Evolutionary conservation across 1,140 invertebrate species (phyloP).

Genomic region (Drosophila kikkawai): DNA sequence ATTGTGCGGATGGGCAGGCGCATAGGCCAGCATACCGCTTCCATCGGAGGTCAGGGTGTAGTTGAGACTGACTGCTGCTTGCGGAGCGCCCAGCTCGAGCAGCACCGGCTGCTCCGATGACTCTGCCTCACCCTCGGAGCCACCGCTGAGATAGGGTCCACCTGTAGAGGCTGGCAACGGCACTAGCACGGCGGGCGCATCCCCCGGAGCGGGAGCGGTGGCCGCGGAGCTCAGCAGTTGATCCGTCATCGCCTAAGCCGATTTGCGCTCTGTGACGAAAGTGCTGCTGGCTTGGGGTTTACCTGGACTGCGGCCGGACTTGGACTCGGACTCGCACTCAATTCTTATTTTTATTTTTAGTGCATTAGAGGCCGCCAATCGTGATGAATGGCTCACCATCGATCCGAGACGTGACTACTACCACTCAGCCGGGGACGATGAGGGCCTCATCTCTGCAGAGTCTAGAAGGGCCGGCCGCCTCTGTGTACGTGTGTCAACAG

Average conservation of each 20-base stretch:
- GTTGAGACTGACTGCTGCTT: slow-evolving; percentile 43
- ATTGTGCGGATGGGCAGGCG: slow-evolving; percentile 20
- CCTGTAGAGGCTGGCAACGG: slow-evolving; percentile 55
- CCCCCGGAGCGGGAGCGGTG: slow-evolving; percentile 44
- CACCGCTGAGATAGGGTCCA: slow-evolving; percentile 56
- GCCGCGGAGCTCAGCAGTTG: slow-evolving; percentile 65
- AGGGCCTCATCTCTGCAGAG: slow-evolving; percentile 24
- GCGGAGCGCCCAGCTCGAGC: slow-evolving; percentile 66
- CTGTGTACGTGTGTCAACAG: slow-evolving; percentile 76
- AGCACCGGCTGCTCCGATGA: slow-evolving; percentile 68
- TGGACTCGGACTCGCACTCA: slow-evolving; percentile 10
- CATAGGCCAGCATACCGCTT: slow-evolving; percentile 51
- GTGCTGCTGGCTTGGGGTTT: slow-evolving; percentile 24
- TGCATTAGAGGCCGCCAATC: slow-evolving; percentile 39
- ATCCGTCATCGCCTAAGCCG: slow-evolving; percentile 78
- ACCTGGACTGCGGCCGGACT: slow-evolving; percentile 29
- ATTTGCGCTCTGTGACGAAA: slow-evolving; percentile 39
- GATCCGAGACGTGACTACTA: slow-evolving; percentile 62
- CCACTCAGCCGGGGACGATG: slow-evolving; percentile 47
- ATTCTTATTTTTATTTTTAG: slow-evolving; percentile 42
- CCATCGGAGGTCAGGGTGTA: slow-evolving; percentile 63
- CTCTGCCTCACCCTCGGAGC: slow-evolving; percentile 48
- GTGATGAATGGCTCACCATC: slow-evolving; percentile 56
- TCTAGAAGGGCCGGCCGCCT: slow-evolving; percentile 21
- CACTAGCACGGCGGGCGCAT: slow-evolving; percentile 53